Evolutionary conservation across 2,797 vertebrate species (phyloP).

Genomic region (Steatocranus sp.): DNA sequence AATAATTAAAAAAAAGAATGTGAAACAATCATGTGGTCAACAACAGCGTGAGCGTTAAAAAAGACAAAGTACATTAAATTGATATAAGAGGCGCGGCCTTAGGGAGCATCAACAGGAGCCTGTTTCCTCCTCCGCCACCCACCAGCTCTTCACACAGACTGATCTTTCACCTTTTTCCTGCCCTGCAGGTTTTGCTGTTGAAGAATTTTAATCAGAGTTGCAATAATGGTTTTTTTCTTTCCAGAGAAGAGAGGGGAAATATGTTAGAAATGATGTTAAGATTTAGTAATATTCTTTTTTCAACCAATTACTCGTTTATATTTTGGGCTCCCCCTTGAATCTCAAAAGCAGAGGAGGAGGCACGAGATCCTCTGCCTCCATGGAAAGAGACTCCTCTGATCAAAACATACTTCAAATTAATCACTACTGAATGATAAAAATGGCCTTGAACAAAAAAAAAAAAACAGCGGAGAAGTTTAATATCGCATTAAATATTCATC

Average conservation of each 20-base stretch:
- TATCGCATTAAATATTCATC: constrained; percentile 39
- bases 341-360: not conserved
- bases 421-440: not conserved
- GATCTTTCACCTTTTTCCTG: not conserved
- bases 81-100: not conserved
- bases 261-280: not conserved
- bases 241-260: not conserved
- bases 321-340: not conserved
- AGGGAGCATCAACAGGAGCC: not conserved
- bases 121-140: not conserved
- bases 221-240: not conserved
- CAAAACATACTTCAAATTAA: constrained; percentile 22
- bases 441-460: not conserved
- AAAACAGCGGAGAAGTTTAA: constrained; percentile 23
- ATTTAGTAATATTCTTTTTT: not conserved
- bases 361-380: not conserved
- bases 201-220: not conserved
- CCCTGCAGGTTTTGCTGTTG: not conserved
- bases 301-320: not conserved
- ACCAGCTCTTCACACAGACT: not conserved
- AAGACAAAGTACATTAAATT: not conserved
- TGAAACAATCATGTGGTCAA: not conserved
- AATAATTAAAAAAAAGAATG: not conserved
- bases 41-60: not conserved
- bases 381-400: not conserved